Percentiles rank a stretch among this genome's conserved stretches.
phyloP scores from a whole-genome alignment of 2,888 invertebrate genomes.

The Tortrix viridana region DNA sequence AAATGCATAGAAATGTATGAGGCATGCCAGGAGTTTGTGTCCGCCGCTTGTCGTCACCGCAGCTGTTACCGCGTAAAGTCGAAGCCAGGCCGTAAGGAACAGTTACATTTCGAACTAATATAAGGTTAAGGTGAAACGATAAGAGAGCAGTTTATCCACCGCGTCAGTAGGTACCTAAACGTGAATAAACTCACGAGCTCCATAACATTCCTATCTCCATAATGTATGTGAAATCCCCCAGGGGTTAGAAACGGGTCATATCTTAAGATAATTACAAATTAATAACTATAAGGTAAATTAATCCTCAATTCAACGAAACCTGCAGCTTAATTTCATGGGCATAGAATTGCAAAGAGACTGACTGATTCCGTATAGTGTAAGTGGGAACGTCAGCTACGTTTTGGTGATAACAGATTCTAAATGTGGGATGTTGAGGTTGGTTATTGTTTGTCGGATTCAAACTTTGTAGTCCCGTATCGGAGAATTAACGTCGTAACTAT shows the following conservation, averaged over 20 bases:
- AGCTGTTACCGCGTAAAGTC: too few relatives aligned
- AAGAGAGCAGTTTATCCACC: too few relatives aligned
- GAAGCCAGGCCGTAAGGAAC: too few relatives aligned
- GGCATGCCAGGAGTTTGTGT: too few relatives aligned
- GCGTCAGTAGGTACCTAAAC: too few relatives aligned
- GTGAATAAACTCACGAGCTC: too few relatives aligned
- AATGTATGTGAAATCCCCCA: neutral
- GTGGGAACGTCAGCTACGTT: neutral
- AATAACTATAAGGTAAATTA: neutral
- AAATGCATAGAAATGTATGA: too few relatives aligned
- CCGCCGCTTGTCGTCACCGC: too few relatives aligned
- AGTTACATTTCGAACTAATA: too few relatives aligned
- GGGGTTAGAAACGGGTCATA: neutral
- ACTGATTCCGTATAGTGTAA: neutral
- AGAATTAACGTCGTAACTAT: constrained; percentile 1
- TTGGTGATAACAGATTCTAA: neutral
- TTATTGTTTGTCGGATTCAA: neutral
- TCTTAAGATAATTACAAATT: constrained; percentile 1
- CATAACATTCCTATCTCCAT: constrained; percentile 1
- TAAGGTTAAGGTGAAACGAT: too few relatives aligned
- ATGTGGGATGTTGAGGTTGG: neutral
- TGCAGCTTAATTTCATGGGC: neutral
- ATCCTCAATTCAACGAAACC: neutral
- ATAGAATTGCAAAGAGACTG: neutral
- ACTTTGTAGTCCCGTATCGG: constrained; percentile 1